These are phyloP conservation scores for Sternarchorhynchus goeldii DNA, from an alignment of 2,797 vertebrate genomes.

Conservation along the genomic window DNA sequence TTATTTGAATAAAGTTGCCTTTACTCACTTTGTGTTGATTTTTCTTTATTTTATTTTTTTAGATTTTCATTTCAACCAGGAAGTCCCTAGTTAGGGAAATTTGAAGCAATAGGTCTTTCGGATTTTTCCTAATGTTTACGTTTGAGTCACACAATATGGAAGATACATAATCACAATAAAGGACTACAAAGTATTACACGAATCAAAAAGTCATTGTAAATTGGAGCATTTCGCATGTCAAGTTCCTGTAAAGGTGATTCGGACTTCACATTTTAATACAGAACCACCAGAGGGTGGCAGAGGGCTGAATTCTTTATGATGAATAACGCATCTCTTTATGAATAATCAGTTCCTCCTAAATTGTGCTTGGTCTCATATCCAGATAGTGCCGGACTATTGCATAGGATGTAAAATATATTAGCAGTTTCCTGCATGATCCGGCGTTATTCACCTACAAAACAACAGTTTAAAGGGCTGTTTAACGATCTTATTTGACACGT, in stretches of 20 bases:
- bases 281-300: slow-evolving; percentile 6
- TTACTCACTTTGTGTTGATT: slow-evolving; percentile 53
- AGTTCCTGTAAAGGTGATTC: too few relatives aligned
- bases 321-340: not conserved
- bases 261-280: not conserved
- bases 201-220: not conserved
- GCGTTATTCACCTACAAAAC: too few relatives aligned
- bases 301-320: too few relatives aligned
- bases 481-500: too few relatives aligned
- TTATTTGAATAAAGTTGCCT: slow-evolving; percentile 78
- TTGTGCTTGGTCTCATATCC: not conserved
- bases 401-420: too few relatives aligned
- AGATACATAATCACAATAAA: too few relatives aligned
- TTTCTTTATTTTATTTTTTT: not conserved
- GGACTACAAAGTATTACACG: too few relatives aligned
- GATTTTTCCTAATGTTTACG: not conserved
- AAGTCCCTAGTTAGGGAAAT: not conserved
- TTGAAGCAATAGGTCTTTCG: too few relatives aligned
- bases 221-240: not conserved
- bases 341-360: too few relatives aligned
- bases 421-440: too few relatives aligned
- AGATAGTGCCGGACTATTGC: too few relatives aligned
- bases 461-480: too few relatives aligned
- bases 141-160: not conserved
- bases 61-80: not conserved